phyloP scores from a whole-genome alignment of 2,113 vertebrate species.

The Eublepharis macularius region DNA sequence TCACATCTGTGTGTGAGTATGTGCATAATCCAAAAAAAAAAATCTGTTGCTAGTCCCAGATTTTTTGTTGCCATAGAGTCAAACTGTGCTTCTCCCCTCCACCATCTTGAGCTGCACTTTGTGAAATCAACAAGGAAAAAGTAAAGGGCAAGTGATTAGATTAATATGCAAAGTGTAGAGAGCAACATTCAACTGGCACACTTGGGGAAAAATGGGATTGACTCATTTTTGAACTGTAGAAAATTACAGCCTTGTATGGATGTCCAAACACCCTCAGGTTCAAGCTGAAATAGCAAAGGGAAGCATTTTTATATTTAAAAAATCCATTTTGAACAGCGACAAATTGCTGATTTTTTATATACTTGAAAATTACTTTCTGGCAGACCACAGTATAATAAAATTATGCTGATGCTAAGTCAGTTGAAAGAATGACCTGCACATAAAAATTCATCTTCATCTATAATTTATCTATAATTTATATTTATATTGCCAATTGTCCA shows the following conservation, averaged over 20 bases:
- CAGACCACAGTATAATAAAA: background rate
- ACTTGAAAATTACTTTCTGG: background rate
- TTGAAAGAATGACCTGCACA: background rate
- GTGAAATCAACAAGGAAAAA: constrained; percentile 17
- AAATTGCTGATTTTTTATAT: background rate
- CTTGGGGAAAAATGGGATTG: constrained; percentile 2
- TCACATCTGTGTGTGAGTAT: background rate
- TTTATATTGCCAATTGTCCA: background rate
- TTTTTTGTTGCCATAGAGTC: constrained; percentile 3
- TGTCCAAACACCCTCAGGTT: constrained; percentile 8
- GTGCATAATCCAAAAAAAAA: background rate
- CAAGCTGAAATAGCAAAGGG: constrained; percentile 15
- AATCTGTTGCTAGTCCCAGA: background rate
- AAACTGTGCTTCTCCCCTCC: background rate
- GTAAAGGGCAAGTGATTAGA: constrained; percentile 27
- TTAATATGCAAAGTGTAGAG: constrained; percentile 35
- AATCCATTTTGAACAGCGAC: background rate
- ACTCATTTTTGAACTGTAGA: constrained; percentile 1
- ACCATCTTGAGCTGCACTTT: background rate
- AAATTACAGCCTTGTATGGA: constrained; percentile 8
- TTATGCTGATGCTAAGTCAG: background rate
- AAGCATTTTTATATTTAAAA: background rate
- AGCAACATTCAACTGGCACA: constrained; percentile 3
- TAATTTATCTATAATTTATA: background rate
- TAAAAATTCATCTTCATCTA: background rate